Base-by-base conservation (phyloP, 2,888 invertebrate species). In the Oxycera nigricornis region DNA sequence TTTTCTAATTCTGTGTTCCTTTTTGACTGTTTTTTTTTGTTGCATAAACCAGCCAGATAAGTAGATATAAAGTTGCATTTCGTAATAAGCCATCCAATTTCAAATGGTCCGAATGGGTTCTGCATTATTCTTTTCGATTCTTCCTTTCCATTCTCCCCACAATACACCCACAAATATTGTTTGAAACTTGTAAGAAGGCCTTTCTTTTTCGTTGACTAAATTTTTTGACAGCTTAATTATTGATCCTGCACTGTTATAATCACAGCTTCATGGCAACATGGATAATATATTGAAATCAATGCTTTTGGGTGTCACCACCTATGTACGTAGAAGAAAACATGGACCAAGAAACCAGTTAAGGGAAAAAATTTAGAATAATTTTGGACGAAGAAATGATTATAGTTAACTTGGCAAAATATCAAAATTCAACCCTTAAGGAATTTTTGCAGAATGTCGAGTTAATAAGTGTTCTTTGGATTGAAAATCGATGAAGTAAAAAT, bases 221-320 rank as follows among this genome's bases (percentile, higher is more conserved):
- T 70, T 70, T 70, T 70, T 70, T 31, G 70, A 70, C 70, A 70
- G 70, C 31, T 70, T 70, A 70, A 70, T 70, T 70, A 55, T 35
- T 7, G 31, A 31, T 26, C 14, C 9, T 70, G 70, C 24, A n/a
- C n/a, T 55, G 30, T 55, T n/a, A 14, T 62, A 35, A 31, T 9
- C 7, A 35, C 35, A 62, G 62, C 20, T 62, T 31, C 31, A 14
- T 17, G 35, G 22, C 35, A 62, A 2, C 46, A 3, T 11, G 26
- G 30, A 68, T 26, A 68, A 68, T 68, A 50, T 68, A 68, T 68
- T 68, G 68, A 68, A 68, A 68, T 68, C 68, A 68, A 68, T 35
- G 35, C 11, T 35, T 11, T 7, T 6, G 11, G 35, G 35, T 7
- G 11, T 35, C 35, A 7, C 11, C 6, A 11, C 6, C 35, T 6